These are phyloP conservation scores for Aphaenogaster rudis DNA, from an alignment of 1,140 invertebrate genomes.

Conservation along the genomic window DNA sequence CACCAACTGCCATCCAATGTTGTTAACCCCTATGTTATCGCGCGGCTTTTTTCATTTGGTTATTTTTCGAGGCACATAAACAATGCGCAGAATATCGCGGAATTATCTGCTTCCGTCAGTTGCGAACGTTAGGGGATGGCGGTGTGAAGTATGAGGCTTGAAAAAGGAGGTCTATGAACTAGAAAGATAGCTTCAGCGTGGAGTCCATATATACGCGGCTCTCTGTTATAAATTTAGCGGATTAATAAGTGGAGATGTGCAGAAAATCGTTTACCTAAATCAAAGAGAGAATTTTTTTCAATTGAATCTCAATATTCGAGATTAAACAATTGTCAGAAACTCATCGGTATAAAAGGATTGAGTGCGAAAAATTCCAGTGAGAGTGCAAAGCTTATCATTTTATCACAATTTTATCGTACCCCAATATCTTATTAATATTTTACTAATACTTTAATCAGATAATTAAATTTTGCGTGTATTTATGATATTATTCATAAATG, in stretches of 20 bases:
- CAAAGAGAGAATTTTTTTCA: not conserved
- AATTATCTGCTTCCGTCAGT: conserved; percentile 30
- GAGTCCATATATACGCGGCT: not conserved
- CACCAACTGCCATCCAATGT: conserved; percentile 9
- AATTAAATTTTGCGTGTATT: not conserved
- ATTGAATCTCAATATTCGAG: not conserved
- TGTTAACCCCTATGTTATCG: conserved; percentile 39
- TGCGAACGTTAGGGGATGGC: not conserved
- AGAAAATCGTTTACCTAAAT: not conserved
- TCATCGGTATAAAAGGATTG: not conserved
- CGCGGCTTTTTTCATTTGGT: not conserved
- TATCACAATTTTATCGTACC: not conserved
- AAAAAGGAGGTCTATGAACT: not conserved
- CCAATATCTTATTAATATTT: not conserved
- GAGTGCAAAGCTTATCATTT: not conserved
- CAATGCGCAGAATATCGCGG: conserved; percentile 1
- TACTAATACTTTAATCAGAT: not conserved
- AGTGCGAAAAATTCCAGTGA: not conserved
- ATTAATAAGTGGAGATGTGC: not conserved
- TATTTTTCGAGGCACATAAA: conserved; percentile 14
- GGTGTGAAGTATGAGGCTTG: not conserved
- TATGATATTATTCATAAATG: not conserved
- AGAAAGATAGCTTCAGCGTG: not conserved
- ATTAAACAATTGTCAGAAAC: not conserved
- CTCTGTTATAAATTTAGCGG: not conserved